Evolutionary conservation across 1,140 invertebrate species (phyloP).

Genomic region (Lepidurus apus): DNA sequence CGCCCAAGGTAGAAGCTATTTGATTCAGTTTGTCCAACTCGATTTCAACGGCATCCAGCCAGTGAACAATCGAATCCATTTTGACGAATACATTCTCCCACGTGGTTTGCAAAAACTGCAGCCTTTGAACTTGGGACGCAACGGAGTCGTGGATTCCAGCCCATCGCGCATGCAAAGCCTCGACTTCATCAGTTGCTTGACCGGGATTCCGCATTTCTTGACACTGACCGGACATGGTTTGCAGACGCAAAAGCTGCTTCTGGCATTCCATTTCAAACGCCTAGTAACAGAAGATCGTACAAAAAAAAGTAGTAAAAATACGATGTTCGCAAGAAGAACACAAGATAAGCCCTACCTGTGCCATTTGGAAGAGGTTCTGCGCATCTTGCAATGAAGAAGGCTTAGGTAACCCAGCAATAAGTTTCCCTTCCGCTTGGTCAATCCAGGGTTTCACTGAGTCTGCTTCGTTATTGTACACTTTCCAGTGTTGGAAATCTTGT

Average conservation of each 20-base stretch:
- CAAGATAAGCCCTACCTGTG: constrained; percentile 43
- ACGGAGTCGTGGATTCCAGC: constrained; percentile 66
- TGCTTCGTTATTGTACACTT: constrained; percentile 71
- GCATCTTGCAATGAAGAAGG: constrained; percentile 67
- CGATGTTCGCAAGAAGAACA: neutral
- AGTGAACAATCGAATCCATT: constrained; percentile 42
- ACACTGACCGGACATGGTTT: constrained; percentile 59
- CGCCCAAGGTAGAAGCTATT: constrained; percentile 32
- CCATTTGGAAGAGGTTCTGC: constrained; percentile 62
- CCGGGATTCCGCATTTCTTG: constrained; percentile 65
- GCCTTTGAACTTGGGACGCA: constrained; percentile 63
- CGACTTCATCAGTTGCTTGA: constrained; percentile 69
- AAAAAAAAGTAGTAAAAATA: neutral
- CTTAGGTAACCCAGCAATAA: constrained; percentile 57
- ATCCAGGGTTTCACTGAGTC: constrained; percentile 81
- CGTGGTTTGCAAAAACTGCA: constrained; percentile 68
- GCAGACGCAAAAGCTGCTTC: constrained; percentile 52
- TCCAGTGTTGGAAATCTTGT: constrained; percentile 74
- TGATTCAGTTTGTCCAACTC: constrained; percentile 30
- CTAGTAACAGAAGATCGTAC: constrained; percentile 19
- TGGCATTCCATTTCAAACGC: constrained; percentile 67
- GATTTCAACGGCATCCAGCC: constrained; percentile 38
- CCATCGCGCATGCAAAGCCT: constrained; percentile 72
- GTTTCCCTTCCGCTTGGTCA: constrained; percentile 72
- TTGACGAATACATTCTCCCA: constrained; percentile 66